These are phyloP conservation scores for human DNA, from an alignment of 2,113 vertebrate species.

Conservation along the genomic window GRCh38 chr1:113114501-113115000, in stretches of 20 bases:
- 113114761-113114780: conserved; percentile 88
- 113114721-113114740: conserved; percentile 78
- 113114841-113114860: conserved; percentile 88
- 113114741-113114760: conserved; percentile 89
- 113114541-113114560: conserved; percentile 85
- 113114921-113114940: not conserved
- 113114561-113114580: conserved; percentile 90
- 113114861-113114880: conserved; percentile 89
- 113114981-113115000: not conserved
- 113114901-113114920: not conserved
- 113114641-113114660: conserved; percentile 88
- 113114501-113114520: conserved; percentile 89
- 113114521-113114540: conserved; percentile 90
- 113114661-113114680: conserved; percentile 88
- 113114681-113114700: conserved; percentile 88
- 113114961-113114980: not conserved
- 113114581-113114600: conserved; percentile 89
- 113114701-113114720: conserved; percentile 86
- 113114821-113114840: conserved; percentile 91
- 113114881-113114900: not conserved
- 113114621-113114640: conserved; percentile 92
- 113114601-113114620: conserved; percentile 87
- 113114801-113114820: conserved; percentile 90
- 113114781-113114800: conserved; percentile 89
- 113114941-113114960: not conserved